Conservation (phyloP, 2,113 vertebrate genomes). For the Apodemus sylvaticus region DNA sequence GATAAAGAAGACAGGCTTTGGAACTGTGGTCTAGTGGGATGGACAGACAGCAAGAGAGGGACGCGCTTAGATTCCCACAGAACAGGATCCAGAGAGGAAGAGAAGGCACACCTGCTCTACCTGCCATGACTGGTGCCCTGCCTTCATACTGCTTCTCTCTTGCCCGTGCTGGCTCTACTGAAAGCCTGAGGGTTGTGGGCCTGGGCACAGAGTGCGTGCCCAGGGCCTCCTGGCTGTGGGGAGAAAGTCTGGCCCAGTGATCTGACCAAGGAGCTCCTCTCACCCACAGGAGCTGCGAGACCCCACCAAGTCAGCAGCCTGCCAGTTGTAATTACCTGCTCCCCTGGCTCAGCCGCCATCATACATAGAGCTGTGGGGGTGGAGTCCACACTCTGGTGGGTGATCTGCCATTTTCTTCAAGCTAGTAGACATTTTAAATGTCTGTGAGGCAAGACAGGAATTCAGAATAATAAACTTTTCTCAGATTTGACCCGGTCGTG, state of each 20-base stretch:
- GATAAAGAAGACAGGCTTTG: neutral
- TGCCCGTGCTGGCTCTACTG: neutral
- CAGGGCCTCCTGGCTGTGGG: neutral
- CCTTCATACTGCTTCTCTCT: fast-evolving
- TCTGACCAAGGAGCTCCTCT: neutral
- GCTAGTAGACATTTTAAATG: constrained; percentile 1
- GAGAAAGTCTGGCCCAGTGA: neutral
- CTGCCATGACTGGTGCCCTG: fast-evolving
- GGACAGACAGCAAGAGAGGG: no score
- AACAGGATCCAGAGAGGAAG: fast-evolving
- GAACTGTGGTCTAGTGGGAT: neutral
- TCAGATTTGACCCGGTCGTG: constrained; percentile 37
- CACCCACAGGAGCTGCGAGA: neutral
- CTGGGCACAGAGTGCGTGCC: neutral
- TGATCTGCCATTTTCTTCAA: constrained; percentile 51
- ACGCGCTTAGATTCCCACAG: fast-evolving
- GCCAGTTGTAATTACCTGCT: constrained; percentile 69
- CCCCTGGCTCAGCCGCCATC: constrained; percentile 4
- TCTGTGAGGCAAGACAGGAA: constrained; percentile 20
- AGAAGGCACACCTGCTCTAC: fast-evolving
- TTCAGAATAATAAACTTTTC: constrained; percentile 40
- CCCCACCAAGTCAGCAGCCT: neutral
- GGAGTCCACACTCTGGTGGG: constrained; percentile 9
- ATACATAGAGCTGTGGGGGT: neutral
- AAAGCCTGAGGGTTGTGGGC: no score